phyloP scores from a whole-genome alignment of 2,113 vertebrate species.

The Indicator indicator region DNA sequence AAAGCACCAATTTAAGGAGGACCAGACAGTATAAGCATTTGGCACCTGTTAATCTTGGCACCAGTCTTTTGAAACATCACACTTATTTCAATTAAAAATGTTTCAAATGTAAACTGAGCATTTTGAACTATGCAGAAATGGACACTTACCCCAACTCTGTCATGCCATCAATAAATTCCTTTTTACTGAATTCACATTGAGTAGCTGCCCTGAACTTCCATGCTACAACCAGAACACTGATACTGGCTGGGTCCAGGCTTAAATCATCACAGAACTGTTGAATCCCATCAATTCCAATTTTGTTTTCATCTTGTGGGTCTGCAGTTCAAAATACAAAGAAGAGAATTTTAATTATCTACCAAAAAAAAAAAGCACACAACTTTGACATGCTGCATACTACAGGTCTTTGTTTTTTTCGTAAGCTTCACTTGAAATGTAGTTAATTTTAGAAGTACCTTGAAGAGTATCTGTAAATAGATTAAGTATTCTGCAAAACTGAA shows the following conservation, averaged over 20 bases:
- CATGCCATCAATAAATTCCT: conserved; percentile 97
- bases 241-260: conserved; percentile 89
- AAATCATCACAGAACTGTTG: conserved; percentile 97
- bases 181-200: conserved; percentile 96
- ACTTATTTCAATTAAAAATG: neutral
- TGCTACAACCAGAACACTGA: conserved; percentile 91
- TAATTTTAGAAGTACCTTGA: neutral
- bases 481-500: neutral
- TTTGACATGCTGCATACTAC: neutral
- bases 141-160: conserved; percentile 89
- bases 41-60: neutral
- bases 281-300: conserved; percentile 95
- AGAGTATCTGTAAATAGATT: neutral
- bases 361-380: neutral
- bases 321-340: conserved; percentile 26
- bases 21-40: neutral
- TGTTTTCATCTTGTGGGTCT: conserved; percentile 98
- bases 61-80: neutral
- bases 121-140: neutral
- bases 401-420: neutral
- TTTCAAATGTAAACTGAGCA: neutral
- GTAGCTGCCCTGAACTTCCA: conserved; percentile 97
- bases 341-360: neutral
- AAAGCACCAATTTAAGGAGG: neutral
- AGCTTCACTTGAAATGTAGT: neutral